Conservation (phyloP, 92 coral and sea anemone genomes). For the Epizoanthus illoricatus region DNA sequence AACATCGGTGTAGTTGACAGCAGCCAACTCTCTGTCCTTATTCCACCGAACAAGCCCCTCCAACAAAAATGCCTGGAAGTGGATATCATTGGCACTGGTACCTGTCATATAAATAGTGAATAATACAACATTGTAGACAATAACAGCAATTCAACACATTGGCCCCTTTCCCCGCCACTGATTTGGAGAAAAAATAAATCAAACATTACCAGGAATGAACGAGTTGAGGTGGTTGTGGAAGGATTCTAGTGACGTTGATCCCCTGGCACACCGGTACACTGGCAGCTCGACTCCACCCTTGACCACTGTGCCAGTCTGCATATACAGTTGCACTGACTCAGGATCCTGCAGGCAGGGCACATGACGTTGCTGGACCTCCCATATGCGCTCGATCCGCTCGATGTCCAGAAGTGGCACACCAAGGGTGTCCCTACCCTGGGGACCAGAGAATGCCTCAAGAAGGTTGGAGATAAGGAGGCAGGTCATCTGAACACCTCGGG, state of each 20-base stretch:
- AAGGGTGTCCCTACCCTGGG: slow-evolving; percentile 38
- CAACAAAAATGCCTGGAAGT: slow-evolving; percentile 30
- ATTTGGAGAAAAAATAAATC: neutral
- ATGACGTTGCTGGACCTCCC: slow-evolving; percentile 29
- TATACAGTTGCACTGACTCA: slow-evolving; percentile 36
- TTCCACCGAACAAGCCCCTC: slow-evolving; percentile 43
- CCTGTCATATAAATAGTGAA: too few species aligned
- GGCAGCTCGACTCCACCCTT: slow-evolving; percentile 11
- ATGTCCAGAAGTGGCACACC: slow-evolving; percentile 24
- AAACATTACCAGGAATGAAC: neutral
- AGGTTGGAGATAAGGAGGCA: neutral
- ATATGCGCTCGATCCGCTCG: neutral
- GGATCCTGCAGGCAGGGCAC: slow-evolving; percentile 40
- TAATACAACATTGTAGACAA: too few species aligned
- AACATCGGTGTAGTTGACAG: too few species aligned
- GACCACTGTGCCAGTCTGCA: slow-evolving; percentile 7
- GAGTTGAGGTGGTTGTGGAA: slow-evolving; percentile 33
- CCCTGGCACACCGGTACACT: slow-evolving; percentile 15
- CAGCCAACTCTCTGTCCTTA: slow-evolving; percentile 26
- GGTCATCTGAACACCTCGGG: neutral
- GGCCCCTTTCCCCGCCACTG: too few species aligned
- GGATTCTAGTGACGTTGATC: slow-evolving; percentile 38
- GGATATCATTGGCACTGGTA: neutral
- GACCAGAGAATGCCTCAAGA: slow-evolving; percentile 12
- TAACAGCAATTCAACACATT: too few species aligned